phyloP scores from a whole-genome alignment of 1,140 invertebrate species.

The Uloborus diversus region DNA sequence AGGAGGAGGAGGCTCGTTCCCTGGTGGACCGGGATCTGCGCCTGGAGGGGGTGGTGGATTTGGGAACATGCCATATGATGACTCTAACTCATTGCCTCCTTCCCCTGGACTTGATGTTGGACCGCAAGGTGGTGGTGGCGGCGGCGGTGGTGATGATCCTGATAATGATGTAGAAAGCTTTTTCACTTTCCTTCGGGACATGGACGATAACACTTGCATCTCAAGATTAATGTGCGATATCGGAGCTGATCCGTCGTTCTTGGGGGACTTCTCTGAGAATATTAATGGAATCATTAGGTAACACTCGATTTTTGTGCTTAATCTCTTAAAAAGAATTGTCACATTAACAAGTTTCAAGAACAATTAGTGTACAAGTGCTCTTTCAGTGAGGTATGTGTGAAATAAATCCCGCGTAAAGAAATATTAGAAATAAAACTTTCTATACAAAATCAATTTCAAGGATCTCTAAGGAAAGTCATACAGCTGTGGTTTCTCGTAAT shows the following conservation, averaged over 20 bases:
- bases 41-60: not conserved
- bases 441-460: too few species aligned
- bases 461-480: too few species aligned
- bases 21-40: not conserved
- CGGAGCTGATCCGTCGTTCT: slow-evolving; percentile 22
- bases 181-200: slow-evolving; percentile 34
- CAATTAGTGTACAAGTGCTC: too few species aligned
- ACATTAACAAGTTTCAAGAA: too few species aligned
- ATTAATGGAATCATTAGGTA: slow-evolving; percentile 34
- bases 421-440: too few species aligned
- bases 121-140: not conserved
- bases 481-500: too few species aligned
- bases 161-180: slow-evolving; percentile 35
- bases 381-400: too few species aligned
- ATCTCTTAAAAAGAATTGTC: too few species aligned
- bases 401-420: too few species aligned
- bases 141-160: not conserved
- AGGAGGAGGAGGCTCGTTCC: not conserved
- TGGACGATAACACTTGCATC: slow-evolving; percentile 47
- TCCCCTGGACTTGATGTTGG: not conserved
- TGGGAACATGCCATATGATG: not conserved
- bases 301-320: too few species aligned
- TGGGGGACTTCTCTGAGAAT: slow-evolving; percentile 46
- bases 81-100: not conserved
- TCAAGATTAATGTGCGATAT: slow-evolving; percentile 40